Evolutionary conservation across 2,797 vertebrate species (phyloP), one percentile per base, ranked within the genome.

Genomic region (Chelidonichthys spinosus): DNA sequence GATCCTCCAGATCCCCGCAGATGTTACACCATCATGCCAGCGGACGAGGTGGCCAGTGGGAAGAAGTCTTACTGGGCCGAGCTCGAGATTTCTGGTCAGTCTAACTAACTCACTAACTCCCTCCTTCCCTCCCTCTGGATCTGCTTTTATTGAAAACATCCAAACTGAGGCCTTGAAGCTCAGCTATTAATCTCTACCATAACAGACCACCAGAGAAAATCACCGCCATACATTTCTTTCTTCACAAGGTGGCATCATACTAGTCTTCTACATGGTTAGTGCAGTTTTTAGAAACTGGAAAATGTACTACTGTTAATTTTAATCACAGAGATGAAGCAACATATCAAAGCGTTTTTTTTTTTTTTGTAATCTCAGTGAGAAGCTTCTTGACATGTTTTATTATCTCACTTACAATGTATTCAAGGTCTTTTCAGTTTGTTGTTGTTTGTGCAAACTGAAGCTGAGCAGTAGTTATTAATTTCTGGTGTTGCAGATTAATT

Each of bases 11-110:
- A 99, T 96, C 97, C 97, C 91, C 97, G 97, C 90, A 95, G 97
- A 95, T 97, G 98, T 94, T 99, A 99, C 85, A 98, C 97, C 94
- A 99, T 99, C 96, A 99, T 99, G 98, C 97, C 98, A 84, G 94
- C 97, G 39, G 98, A 99, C 92, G 98, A 99, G 93, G 96, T 93
- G 90, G 96, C 97, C 88, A 97, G 94, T 37, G 98, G 98, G 85
- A 99, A 99, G 94, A 99, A 98, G 93, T 97, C 97, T 63, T 92
- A 98, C 91, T 99, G 98, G 98, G 96, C 96, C 5, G 98, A 99
- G 92, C 93, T 99, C 61, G 98, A 93, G 85, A 92, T 92, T 47
- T 92, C 90, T 46, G 92, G 92, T 94, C 18, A 75, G 91, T 90
- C 4, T 1, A 7, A 60, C 17, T 7, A 4, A 4, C 14, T 7